Base-by-base conservation (phyloP, 2,888 invertebrate species). In the Xanthia togata region DNA sequence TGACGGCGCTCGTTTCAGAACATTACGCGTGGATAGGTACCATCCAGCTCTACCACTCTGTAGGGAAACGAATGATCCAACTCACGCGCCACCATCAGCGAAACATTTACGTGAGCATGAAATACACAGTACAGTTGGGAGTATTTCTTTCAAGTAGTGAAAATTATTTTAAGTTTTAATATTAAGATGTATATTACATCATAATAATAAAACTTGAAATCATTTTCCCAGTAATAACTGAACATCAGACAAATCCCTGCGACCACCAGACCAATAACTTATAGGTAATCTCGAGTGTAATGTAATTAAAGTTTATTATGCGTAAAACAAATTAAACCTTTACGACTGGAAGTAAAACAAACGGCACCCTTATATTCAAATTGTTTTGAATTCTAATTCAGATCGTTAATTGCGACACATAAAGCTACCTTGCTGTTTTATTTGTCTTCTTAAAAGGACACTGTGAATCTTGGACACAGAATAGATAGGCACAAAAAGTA, bases 311-410 rank as follows among this genome's bases (percentile, higher is more conserved):
- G 68, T 90, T 91, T 90, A 90, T 88, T 84, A 87, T 79, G 88
- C 87, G 89, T 87, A 88, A 88, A 89, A 89, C 88, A 88, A 90
- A 90, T 92, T 90, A 90, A 91, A 90, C 87, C 81, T 90, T 91
- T 90, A 91, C 87, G 88, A 80, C 73, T 55, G 65, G 38, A 55
- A 81, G 82, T 90, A 89, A 88, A 90, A 87, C 84, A 85, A 84
- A 87, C 71, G 79, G 55, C 74, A 63, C 73, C 76, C 81, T 86
- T 84, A 82, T 82, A 84, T 84, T 86, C 79, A 76, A 88, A 89
- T 88, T 89, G 84, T 88, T 89, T 88, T 78, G 82, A 82, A 83
- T 88, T 85, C 79, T 78, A 84, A 82, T 85, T 77, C 64, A 20
- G 73, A 82, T 84, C 83, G 73, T 88, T 85, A 85, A 87, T 85